Base-by-base conservation (phyloP, 1,140 invertebrate genomes). In the Pemphigus obesinymphae region DNA sequence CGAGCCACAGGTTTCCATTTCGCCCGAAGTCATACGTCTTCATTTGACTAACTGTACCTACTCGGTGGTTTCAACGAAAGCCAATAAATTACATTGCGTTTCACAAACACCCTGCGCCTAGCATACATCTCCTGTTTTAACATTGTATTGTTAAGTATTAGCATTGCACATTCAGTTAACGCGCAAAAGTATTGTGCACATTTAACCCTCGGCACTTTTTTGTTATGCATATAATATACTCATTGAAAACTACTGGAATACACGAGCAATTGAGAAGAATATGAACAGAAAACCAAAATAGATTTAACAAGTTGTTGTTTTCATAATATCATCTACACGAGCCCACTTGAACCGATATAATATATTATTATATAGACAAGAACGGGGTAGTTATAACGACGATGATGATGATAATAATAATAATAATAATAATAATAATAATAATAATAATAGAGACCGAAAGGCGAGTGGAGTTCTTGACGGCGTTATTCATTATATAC, bases 281-380 rank as follows among this genome's bases (percentile, higher is more conserved):
- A 23, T 15, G 37, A 68, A 23, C 15, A 31, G 6, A 2, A n/a
- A 37, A 66, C 17, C 23, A 70, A 66, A 34, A 20, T 6, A 31
- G 34, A 34, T 7, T 20, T 70, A 70, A 70, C 66, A 70, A 70
- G 66, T 70, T 40, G 34, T 68, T 43, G 66, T 70, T 70, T n/a
- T 70, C 26, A 43, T 43, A 70, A 45, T 70, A 70, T 70, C 23
- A n/a, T 15, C 0, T 10, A 37, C 63, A 34, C 34, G 10, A n/a
- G 20, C 20, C 31, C n/a, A 68, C 17, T 68, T 23, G 34, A 68
- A 68, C 63, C 17, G 37, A 34, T n/a, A 45, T 2, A 45, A 7
- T 11, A 6, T 45, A 45, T 45, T 40, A n/a, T n/a, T n/a, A 26
- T 31, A 61, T 17, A 31, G 26, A 31, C 6, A 6, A 61, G 58